A percentile compares a stretch with the other conserved stretches of the same genome.
phyloP scores from a whole-genome alignment of 2,888 invertebrate species.

The Macropis europaea region DNA sequence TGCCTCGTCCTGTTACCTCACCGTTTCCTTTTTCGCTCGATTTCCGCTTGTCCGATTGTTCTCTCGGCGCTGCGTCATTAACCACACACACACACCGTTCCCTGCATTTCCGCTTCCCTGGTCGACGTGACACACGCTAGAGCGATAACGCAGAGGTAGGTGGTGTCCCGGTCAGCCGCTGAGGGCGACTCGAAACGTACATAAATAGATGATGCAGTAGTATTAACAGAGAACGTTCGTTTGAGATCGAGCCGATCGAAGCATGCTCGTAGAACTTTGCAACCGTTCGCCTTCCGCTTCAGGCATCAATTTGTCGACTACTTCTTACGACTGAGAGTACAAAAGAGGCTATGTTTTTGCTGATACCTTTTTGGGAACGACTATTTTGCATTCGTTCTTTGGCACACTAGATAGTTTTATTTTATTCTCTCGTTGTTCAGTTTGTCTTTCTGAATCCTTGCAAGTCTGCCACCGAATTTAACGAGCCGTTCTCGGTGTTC shows the following conservation, averaged over 20 bases:
- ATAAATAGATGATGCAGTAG: constrained; percentile 23
- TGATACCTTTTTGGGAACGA: constrained; percentile 1
- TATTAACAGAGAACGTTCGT: constrained; percentile 10
- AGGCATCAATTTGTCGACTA: constrained; percentile 14
- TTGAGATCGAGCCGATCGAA: constrained; percentile 17
- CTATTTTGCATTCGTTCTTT: constrained; percentile 20
- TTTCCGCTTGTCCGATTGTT: constrained; percentile 15
- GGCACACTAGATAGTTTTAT: neutral
- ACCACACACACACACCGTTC: neutral
- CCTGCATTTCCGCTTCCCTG: constrained; percentile 28
- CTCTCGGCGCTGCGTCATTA: constrained; percentile 6
- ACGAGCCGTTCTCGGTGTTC: constrained; percentile 1
- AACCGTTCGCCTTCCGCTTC: constrained; percentile 19
- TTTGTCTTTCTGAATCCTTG: neutral
- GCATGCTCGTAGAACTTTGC: constrained; percentile 22
- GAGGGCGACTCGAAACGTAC: constrained; percentile 10
- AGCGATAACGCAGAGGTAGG: constrained; percentile 44
- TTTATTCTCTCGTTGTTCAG: neutral
- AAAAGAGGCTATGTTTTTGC: constrained; percentile 36
- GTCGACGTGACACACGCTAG: constrained; percentile 21
- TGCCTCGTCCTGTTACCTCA: constrained; percentile 17
- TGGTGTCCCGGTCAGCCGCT: constrained; percentile 15
- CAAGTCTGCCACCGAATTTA: neutral
- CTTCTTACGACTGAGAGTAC: constrained; percentile 40
- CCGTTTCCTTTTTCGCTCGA: neutral